Conservation (phyloP, 2,888 invertebrate genomes). For the Athalia circularis region DNA sequence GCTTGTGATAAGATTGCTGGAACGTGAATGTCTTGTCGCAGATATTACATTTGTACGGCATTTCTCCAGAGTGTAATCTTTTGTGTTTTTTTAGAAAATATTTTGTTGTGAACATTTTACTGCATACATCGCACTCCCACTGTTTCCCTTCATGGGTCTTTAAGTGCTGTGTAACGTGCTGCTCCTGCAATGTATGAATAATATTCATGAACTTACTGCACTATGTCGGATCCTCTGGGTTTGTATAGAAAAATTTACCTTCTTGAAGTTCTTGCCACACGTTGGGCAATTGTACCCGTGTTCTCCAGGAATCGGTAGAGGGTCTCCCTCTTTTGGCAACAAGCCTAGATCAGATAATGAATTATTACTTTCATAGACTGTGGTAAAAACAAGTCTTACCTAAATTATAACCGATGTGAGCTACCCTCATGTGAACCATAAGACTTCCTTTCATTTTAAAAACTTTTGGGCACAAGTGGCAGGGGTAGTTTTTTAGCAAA, state of each 20-base stretch:
- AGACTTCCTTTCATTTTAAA: constrained; percentile 90
- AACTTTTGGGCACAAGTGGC: constrained; percentile 86
- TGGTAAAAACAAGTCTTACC: constrained; percentile 53
- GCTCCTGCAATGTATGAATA: constrained; percentile 67
- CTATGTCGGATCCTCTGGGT: background rate
- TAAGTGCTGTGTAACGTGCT: constrained; percentile 74
- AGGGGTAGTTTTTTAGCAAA: constrained; percentile 78
- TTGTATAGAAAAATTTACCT: constrained; percentile 59
- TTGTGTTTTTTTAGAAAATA: constrained; percentile 93
- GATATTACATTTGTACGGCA: constrained; percentile 88
- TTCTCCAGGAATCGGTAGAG: constrained; percentile 58
- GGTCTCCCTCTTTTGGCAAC: constrained; percentile 58
- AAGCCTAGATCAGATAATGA: constrained; percentile 53
- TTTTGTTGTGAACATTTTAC: constrained; percentile 90
- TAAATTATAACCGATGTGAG: constrained; percentile 79
- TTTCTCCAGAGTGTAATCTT: constrained; percentile 89
- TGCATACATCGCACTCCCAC: constrained; percentile 91
- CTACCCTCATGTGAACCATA: constrained; percentile 88
- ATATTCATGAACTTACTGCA: background rate
- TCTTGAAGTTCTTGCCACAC: constrained; percentile 73
- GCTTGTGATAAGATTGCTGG: constrained; percentile 93
- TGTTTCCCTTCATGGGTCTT: constrained; percentile 82
- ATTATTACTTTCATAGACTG: constrained; percentile 30
- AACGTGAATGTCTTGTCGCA: constrained; percentile 92
- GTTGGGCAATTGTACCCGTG: constrained; percentile 70